Evolutionary conservation across 2,113 vertebrate genomes (phyloP).

Genomic region (Alaudala cheleensis): DNA sequence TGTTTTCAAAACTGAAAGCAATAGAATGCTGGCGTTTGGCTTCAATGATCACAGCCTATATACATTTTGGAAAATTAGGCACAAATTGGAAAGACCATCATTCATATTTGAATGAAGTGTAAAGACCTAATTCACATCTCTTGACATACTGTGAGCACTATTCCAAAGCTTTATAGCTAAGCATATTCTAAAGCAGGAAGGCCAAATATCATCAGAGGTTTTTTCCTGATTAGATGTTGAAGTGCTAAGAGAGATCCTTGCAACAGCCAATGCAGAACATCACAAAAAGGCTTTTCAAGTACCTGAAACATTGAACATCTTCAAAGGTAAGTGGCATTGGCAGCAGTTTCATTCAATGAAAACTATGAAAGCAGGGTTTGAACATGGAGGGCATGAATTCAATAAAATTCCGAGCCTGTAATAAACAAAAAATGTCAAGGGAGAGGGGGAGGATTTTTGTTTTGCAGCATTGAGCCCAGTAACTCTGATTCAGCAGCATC

Average conservation of each 20-base stretch:
- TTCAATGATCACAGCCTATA: background rate
- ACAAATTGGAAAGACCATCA: background rate
- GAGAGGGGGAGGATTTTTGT: background rate
- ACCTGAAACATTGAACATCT: background rate
- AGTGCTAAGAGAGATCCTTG: background rate
- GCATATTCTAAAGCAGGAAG: conserved; percentile 6
- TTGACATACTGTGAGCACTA: background rate
- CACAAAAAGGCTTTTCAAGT: background rate
- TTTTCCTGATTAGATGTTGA: background rate
- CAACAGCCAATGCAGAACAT: background rate
- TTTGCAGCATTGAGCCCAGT: background rate
- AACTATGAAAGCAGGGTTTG: background rate
- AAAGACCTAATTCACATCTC: conserved; percentile 10
- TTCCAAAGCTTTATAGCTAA: background rate
- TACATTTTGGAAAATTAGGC: conserved; percentile 42
- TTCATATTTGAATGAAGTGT: conserved; percentile 31
- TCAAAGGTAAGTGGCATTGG: background rate
- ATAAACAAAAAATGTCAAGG: background rate
- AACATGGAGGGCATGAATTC: background rate
- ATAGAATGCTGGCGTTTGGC: background rate
- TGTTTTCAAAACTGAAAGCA: conserved; percentile 8
- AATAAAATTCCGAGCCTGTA: background rate
- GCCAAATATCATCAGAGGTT: background rate
- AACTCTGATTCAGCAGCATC: conserved; percentile 1
- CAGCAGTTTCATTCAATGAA: conserved; percentile 17